Evolutionary conservation across 2,888 invertebrate species (phyloP).

Genomic region (Caenorhabditis japonica): DNA sequence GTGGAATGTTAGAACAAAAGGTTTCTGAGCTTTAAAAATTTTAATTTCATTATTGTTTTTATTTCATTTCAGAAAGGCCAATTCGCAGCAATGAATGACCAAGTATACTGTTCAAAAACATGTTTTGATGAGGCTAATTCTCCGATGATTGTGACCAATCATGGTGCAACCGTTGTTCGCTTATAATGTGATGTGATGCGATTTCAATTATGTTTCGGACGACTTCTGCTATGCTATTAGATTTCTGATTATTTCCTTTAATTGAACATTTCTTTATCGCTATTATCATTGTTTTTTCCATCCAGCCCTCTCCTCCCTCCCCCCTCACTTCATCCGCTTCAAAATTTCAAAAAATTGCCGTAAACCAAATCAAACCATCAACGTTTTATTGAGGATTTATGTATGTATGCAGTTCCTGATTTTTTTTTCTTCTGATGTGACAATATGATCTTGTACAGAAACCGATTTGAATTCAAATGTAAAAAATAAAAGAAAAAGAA

Average conservation of each 20-base stretch:
- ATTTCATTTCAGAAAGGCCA: slow-evolving; percentile 45
- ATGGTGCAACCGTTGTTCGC: slow-evolving; percentile 48
- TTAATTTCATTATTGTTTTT: neutral
- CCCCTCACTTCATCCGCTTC: no score
- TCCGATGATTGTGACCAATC: slow-evolving; percentile 45
- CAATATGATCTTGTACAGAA: slow-evolving; percentile 39
- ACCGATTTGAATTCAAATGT: slow-evolving; percentile 16
- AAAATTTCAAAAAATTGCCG: no score
- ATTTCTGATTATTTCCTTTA: neutral
- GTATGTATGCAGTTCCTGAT: no score
- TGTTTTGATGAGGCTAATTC: slow-evolving; percentile 56
- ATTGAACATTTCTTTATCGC: neutral
- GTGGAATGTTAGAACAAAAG: slow-evolving; percentile 74
- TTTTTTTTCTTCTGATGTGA: slow-evolving; percentile 4
- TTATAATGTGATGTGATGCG: slow-evolving; percentile 49
- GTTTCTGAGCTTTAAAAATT: slow-evolving; percentile 8
- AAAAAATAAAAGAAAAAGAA: no score
- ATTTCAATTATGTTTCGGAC: no score
- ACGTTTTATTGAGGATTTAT: slow-evolving; percentile 42
- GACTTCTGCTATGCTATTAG: slow-evolving; percentile 10
- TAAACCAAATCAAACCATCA: no score
- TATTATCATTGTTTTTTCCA: no score
- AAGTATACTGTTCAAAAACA: slow-evolving; percentile 61
- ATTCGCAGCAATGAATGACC: slow-evolving; percentile 53
- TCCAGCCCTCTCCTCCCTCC: no score